Evolutionary conservation across 2,888 invertebrate genomes (phyloP), one percentile per base, ranked within the genome.

Genomic region (Mythimna impura): DNA sequence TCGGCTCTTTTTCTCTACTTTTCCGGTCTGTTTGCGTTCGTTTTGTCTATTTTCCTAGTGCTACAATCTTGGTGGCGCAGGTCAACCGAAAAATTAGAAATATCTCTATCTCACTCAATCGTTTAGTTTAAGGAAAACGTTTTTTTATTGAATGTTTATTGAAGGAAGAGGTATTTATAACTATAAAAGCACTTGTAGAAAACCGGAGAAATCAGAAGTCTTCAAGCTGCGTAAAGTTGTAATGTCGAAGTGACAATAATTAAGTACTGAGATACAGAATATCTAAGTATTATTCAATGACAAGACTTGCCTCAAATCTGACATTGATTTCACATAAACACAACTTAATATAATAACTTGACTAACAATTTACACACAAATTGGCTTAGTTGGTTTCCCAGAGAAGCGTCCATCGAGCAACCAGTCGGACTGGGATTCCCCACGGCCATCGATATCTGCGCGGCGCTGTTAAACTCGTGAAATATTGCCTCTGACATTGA

Each of bases 21-120:
- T 84, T 91, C 89, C 91, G 89, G 87, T 89, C 91, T 91, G 89
- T 92, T 93, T 92, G 88, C 90, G 87, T 91, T 91, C 86, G 86
- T 88, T 93, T 92, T 92, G 92, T 93, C 92, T 92, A 91, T 93
- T 93, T 91, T 90, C 87, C 88, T 87, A 89, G 88, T 90, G 88
- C 89, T 87, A 89, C 89, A 89, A 91, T 91, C 89, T 90, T 89
- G 72, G 87, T 85, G 82, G 86, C 88, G 89, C 91, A 91, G 91
- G 91, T 93, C 94, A 89, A 94, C 91, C 94, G 94, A 91, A 92
- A 94, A 94, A 95, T 95, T 94, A 93, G 93, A 94, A 94, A 94
- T 92, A 94, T 93, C 93, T 94, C 92, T 90, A 92, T 93, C 91
- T 84, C 81, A 89, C 85, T 85, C 89, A 86, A 91, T 90, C 91